Conservation (phyloP, 2,888 invertebrate species). For the Spodoptera littoralis region DNA sequence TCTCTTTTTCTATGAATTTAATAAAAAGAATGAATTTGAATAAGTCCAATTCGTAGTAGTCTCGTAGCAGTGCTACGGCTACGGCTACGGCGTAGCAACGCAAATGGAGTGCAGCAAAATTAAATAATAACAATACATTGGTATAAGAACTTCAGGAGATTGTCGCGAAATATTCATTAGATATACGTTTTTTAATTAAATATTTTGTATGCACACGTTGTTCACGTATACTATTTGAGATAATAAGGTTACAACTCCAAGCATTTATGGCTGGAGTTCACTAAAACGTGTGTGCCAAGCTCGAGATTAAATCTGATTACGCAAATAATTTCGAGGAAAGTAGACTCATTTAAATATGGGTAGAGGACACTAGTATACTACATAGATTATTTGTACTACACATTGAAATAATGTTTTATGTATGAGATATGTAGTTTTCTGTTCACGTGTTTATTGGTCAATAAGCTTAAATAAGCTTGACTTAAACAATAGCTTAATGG, state of each 20-base stretch:
- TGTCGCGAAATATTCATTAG: slow-evolving; percentile 7
- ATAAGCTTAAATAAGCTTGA: too few relatives aligned
- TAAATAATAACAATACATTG: slow-evolving; percentile 13
- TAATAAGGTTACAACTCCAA: background rate
- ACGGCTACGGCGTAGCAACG: slow-evolving; percentile 49
- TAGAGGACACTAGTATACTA: too few relatives aligned
- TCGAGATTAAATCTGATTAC: too few relatives aligned
- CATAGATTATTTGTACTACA: too few relatives aligned
- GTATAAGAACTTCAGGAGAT: slow-evolving; percentile 14
- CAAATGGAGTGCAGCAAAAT: slow-evolving; percentile 28
- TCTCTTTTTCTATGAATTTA: slow-evolving; percentile 29
- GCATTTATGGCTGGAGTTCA: background rate
- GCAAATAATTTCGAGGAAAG: too few relatives aligned
- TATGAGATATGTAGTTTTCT: too few relatives aligned
- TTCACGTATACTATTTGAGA: background rate
- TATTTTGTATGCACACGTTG: background rate
- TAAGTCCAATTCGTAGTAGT: slow-evolving; percentile 32
- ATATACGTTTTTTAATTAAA: background rate
- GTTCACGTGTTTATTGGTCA: too few relatives aligned
- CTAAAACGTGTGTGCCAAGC: background rate
- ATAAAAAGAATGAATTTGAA: slow-evolving; percentile 44
- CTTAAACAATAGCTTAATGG: too few relatives aligned
- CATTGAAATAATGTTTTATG: too few relatives aligned
- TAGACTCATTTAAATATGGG: too few relatives aligned
- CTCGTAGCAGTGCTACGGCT: slow-evolving; percentile 47